Conservation (phyloP, 2,113 vertebrate species). For the Pitta sordida region DNA sequence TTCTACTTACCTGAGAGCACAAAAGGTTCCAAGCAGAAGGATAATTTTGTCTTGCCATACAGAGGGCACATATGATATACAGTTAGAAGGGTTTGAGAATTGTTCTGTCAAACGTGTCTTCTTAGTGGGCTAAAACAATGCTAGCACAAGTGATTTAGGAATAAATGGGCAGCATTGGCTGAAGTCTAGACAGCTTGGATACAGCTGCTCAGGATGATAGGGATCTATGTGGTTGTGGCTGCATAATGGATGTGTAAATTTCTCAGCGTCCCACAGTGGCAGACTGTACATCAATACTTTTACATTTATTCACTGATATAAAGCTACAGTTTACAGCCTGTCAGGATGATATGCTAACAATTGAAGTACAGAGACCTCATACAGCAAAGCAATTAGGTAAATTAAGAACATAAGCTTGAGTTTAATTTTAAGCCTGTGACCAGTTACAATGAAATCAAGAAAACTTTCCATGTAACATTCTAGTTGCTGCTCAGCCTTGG, state of each 20-base stretch:
- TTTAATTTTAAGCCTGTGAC: conserved; percentile 13
- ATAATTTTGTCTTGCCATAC: neutral
- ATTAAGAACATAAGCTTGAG: conserved; percentile 24
- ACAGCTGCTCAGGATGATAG: neutral
- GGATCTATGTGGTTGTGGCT: conserved; percentile 19
- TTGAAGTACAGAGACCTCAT: neutral
- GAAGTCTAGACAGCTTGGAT: neutral
- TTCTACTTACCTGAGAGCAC: neutral
- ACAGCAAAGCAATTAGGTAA: conserved; percentile 25
- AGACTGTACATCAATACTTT: conserved; percentile 7
- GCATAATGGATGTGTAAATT: conserved; percentile 23
- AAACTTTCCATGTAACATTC: neutral
- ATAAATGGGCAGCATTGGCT: neutral
- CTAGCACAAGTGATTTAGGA: neutral
- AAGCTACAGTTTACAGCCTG: neutral
- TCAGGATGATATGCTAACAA: neutral
- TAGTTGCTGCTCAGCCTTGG: neutral
- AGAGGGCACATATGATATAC: neutral
- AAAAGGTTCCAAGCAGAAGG: neutral
- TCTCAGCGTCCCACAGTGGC: neutral
- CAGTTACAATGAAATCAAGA: neutral
- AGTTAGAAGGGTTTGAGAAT: neutral
- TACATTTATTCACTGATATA: neutral
- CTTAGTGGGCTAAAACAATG: neutral
- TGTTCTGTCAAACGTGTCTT: neutral